A percentile compares a stretch with the other conserved stretches of the same genome.
Evolutionary conservation across 2,113 vertebrate species (phyloP).

Genomic region (Chaenogobius annularis): DNA sequence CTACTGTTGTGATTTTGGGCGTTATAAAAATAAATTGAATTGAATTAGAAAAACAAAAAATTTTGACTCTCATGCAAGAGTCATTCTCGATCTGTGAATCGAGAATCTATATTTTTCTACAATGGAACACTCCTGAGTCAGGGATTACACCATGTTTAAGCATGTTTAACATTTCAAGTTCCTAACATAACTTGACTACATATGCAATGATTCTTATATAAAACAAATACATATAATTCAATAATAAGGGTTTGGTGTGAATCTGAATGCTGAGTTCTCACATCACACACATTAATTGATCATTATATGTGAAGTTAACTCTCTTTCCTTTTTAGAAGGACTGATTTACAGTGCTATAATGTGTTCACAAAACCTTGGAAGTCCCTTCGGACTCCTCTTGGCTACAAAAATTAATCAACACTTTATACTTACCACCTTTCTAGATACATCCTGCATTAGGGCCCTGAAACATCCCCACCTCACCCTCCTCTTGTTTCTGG

Average conservation of each 20-base stretch:
- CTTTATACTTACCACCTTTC: conserved; percentile 53
- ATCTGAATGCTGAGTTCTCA: conserved; percentile 26
- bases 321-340: too few species aligned
- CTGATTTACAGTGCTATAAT: background rate
- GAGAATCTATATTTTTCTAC: too few species aligned
- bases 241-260: background rate
- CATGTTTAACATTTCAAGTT: too few species aligned
- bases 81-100: too few species aligned
- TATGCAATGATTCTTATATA: background rate
- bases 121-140: too few species aligned
- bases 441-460: conserved; percentile 5
- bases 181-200: background rate
- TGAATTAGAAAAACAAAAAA: too few species aligned
- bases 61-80: too few species aligned
- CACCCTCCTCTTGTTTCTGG: conserved; percentile 33
- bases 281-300: conserved; percentile 13
- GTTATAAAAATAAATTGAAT: too few species aligned
- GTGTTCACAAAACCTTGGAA: background rate
- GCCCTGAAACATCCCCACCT: conserved; percentile 37
- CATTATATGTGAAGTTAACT: too few species aligned
- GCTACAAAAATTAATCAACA: background rate
- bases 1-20: too few species aligned
- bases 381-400: too few species aligned
- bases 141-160: too few species aligned
- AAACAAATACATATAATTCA: background rate